These are phyloP conservation scores for Tiliacea aurago DNA, from an alignment of 2,888 invertebrate species.

Conservation along the genomic window DNA sequence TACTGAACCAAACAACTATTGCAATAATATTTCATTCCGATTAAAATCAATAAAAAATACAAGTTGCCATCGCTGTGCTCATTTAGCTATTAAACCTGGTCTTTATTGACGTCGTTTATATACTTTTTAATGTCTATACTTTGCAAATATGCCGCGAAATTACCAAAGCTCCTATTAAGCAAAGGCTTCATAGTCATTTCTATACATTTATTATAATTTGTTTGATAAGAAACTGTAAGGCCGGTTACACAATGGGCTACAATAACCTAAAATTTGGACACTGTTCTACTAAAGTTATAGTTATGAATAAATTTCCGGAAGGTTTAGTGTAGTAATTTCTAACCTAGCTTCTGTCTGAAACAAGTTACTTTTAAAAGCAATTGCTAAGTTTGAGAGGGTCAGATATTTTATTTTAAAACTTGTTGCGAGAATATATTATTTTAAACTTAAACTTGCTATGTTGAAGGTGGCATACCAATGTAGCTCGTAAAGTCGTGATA, in stretches of 20 bases:
- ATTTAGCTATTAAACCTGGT: constrained; percentile 57
- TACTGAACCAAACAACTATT: constrained; percentile 22
- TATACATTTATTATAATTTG: constrained; percentile 63
- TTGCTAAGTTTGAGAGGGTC: background rate
- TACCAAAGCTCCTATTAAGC: constrained; percentile 66
- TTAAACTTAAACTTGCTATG: background rate
- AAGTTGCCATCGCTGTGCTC: constrained; percentile 34
- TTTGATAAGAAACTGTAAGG: constrained; percentile 61
- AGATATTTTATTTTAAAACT: background rate
- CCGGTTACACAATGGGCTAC: constrained; percentile 9
- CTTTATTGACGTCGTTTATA: constrained; percentile 62
- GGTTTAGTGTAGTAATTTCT: no score
- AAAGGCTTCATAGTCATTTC: constrained; percentile 44
- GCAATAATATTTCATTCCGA: constrained; percentile 48
- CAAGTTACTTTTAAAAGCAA: background rate
- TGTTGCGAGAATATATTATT: background rate
- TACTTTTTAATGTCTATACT: constrained; percentile 65
- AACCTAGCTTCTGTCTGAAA: no score
- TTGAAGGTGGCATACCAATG: no score
- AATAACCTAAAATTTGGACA: background rate
- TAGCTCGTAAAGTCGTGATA: background rate
- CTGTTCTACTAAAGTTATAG: no score
- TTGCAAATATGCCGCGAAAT: constrained; percentile 67
- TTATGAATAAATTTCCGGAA: no score
- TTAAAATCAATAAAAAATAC: constrained; percentile 57